Evolutionary conservation across 2,888 invertebrate species (phyloP).

Genomic region (Danaus chrysippus): DNA sequence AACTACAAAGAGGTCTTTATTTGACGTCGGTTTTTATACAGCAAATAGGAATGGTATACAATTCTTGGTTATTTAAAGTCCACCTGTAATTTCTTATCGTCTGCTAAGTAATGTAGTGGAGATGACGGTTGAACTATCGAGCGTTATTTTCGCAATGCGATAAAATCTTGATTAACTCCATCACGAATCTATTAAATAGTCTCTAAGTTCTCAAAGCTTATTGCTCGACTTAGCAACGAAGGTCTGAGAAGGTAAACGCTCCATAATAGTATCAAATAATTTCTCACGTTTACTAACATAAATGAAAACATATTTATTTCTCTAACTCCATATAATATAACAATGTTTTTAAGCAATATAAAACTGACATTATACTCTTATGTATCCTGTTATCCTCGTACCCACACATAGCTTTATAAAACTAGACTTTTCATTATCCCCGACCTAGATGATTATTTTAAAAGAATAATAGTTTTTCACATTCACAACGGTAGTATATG

Average conservation of each 20-base stretch:
- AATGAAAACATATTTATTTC: background rate
- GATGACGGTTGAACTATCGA: slow-evolving; percentile 17
- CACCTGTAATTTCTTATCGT: slow-evolving; percentile 20
- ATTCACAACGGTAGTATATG: background rate
- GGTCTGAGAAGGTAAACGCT: slow-evolving; percentile 22
- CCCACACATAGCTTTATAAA: too few relatives aligned
- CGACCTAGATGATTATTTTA: too few relatives aligned
- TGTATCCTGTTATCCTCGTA: too few relatives aligned
- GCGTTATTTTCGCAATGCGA: slow-evolving; percentile 20
- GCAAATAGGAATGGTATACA: background rate
- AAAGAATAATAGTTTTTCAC: too few relatives aligned
- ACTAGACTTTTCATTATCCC: too few relatives aligned
- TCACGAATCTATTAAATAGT: slow-evolving; percentile 31
- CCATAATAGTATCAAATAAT: slow-evolving; percentile 20
- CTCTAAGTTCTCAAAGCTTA: slow-evolving; percentile 25
- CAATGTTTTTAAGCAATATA: too few relatives aligned
- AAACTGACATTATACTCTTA: background rate
- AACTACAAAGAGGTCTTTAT: slow-evolving; percentile 11
- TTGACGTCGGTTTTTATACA: slow-evolving; percentile 1
- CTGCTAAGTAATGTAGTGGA: slow-evolving; percentile 19
- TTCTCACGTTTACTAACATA: slow-evolving; percentile 20
- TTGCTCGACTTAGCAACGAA: slow-evolving; percentile 23
- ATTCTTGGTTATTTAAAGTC: background rate
- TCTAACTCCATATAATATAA: too few relatives aligned
- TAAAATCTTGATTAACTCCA: slow-evolving; percentile 30